phyloP scores from a whole-genome alignment of 2,888 invertebrate species.

The Epinotia nisella region DNA sequence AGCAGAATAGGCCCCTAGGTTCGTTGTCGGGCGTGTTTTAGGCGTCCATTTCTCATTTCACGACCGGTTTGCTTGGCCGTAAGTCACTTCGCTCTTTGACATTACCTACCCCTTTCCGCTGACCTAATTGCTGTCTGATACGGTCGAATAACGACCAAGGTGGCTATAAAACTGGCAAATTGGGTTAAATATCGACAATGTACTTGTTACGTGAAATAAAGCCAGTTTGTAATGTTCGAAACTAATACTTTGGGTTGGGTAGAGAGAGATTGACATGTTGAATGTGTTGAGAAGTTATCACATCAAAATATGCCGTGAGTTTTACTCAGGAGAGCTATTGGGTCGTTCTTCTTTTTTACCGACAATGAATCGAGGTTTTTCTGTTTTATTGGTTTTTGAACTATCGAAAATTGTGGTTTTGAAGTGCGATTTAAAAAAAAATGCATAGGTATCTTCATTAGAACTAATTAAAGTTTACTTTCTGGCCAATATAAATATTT shows the following conservation, averaged over 20 bases:
- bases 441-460: too few relatives aligned
- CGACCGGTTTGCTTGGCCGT: conserved; percentile 60
- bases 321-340: not conserved
- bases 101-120: conserved; percentile 72
- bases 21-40: conserved; percentile 11
- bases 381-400: too few relatives aligned
- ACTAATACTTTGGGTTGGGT: not conserved
- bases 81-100: conserved; percentile 66
- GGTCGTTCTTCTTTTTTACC: too few relatives aligned
- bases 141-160: conserved; percentile 70
- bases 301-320: not conserved
- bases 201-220: conserved; percentile 55
- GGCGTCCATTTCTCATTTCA: conserved; percentile 51
- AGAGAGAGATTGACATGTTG: not conserved
- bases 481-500: too few relatives aligned
- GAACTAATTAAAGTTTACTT: too few relatives aligned
- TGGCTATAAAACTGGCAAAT: conserved; percentile 79
- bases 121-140: conserved; percentile 81
- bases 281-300: not conserved
- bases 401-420: too few relatives aligned
- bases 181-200: conserved; percentile 79
- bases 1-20: not conserved
- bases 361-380: too few relatives aligned
- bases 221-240: not conserved
- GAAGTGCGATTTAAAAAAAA: too few relatives aligned